These are phyloP conservation scores for Loris lydekkerianus DNA, from an alignment of 2,797 vertebrate genomes.

Conservation along the genomic window DNA sequence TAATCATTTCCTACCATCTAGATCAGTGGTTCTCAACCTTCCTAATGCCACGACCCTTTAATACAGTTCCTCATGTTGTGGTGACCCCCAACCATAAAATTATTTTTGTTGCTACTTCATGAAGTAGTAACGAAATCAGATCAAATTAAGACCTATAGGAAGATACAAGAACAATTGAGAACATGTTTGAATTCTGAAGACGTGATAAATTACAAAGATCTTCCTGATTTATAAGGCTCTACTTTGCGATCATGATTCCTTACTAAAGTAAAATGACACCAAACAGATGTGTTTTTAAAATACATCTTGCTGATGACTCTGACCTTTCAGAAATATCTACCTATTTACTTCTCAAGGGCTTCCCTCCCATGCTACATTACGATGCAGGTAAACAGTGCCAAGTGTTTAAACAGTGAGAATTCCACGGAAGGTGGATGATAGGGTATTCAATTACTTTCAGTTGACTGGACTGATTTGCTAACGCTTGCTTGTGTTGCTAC, in stretches of 20 bases:
- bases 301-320: not conserved
- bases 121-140: not conserved
- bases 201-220: not conserved
- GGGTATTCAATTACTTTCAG: not conserved
- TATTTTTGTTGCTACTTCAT: too few relatives aligned
- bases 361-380: not conserved
- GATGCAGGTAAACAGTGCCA: not conserved
- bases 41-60: too few relatives aligned
- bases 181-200: not conserved
- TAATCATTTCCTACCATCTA: not conserved
- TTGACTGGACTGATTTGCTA: not conserved
- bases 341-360: not conserved
- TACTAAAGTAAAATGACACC: conserved; percentile 57
- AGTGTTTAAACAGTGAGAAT: not conserved
- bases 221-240: not conserved
- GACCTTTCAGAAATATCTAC: conserved; percentile 37
- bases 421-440: not conserved
- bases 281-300: conserved; percentile 48
- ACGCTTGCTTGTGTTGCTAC: not conserved
- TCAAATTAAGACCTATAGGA: not conserved
- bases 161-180: not conserved
- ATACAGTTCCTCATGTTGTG: too few relatives aligned
- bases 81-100: too few relatives aligned
- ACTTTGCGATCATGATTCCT: not conserved
- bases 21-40: not conserved